Base-by-base conservation (phyloP, 53 echinoderm and acorn worm genomes). In the Stichopus horrens region DNA sequence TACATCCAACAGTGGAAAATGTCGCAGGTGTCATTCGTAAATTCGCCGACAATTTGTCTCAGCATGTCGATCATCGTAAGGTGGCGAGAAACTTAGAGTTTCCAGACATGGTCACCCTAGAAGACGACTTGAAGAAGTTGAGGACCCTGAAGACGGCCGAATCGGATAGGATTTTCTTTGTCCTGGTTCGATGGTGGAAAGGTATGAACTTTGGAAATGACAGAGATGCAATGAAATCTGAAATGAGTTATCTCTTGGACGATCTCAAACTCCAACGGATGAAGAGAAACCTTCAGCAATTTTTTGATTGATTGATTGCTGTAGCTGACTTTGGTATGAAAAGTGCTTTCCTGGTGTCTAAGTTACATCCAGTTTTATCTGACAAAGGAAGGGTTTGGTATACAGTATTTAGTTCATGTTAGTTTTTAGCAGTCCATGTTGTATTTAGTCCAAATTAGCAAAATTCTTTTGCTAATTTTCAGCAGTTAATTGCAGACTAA, bases 1-100 rank as follows among this genome's bases (percentile, higher is more conserved):
- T 71, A 71, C 20, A 0, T 71, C 53, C 52, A 16, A 2, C 85
- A 85, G 85, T 59, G 13, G 85, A 85, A 65, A 23, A 85, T 21
- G 85, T 85, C 8, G 23, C 85, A 66, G 67, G 18, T 23, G 67
- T 85, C 85, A 66, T 85, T 67, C 85, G 85, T 67, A 85, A 52
- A 65, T 53, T 85, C 23, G 85, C 85, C 10, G 66, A 85, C 16
- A 37, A 53, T 13, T 20, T 83, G 57, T 55, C 60, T n/a, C 65
- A 22, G 21, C 83, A 83, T 13, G 83, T 83, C 6, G 83, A 83
- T 60, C 60, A 83, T 51, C 54, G 63, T 6, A 83, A 60, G 23
- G 83, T 83, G n/a, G 83, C 83, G 18, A 83, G 83, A 37, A 21
- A 21, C 66, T 11, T 83, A 63, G 83, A 83, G 23, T 83, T 83